Base-by-base conservation (phyloP, 1,140 invertebrate species). In the Goniozus legneri region DNA sequence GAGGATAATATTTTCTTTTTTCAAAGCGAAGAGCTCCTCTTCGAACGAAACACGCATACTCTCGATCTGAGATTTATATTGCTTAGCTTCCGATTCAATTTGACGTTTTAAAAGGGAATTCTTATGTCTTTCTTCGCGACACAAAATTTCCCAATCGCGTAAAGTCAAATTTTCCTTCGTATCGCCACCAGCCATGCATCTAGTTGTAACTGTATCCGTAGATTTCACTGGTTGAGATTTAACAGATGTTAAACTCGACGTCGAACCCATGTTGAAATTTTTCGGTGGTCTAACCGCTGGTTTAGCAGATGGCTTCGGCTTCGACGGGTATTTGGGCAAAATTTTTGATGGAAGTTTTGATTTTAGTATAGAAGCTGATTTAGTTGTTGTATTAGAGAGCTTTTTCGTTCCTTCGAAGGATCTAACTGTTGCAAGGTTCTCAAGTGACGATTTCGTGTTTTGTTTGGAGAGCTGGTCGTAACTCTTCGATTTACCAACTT, bases 1-100 rank as follows among this genome's bases (percentile, higher is more conserved):
- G 8, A 75, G 45, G 35, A 75, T 53, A 7, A 76, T 74, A 36
- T 74, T 76, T 22, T 74, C 71, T 12, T 72, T 76, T 30, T 72
- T 76, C 0, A 75, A 20, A 1, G 62, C 43, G 44, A 75, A 75
- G 6, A 75, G 31, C 47, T 76, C 72, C 39, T 71, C 64, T 32
- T 76, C 74, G n/a, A 73, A 71, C 1, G 65, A 60, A 7, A 59
- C 43, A 20, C 67, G 58, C 58, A 71, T 69, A 6, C 58, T 64
- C 38, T 73, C 65, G 4, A 76, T 71, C 46, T 71, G 69, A 3
- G 46, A 56, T 19, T 71, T 76, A 41, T 75, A 73, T 6, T 61
- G 44, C 22, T 68, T 66, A 4, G 56, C 62, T 47, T 75, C 72
- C 0, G 68, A 48, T 16, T 76, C 70, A 1, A 76, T 44, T 35